phyloP scores from a whole-genome alignment of 2,113 vertebrate species.

The Poicephalus gulielmi region DNA sequence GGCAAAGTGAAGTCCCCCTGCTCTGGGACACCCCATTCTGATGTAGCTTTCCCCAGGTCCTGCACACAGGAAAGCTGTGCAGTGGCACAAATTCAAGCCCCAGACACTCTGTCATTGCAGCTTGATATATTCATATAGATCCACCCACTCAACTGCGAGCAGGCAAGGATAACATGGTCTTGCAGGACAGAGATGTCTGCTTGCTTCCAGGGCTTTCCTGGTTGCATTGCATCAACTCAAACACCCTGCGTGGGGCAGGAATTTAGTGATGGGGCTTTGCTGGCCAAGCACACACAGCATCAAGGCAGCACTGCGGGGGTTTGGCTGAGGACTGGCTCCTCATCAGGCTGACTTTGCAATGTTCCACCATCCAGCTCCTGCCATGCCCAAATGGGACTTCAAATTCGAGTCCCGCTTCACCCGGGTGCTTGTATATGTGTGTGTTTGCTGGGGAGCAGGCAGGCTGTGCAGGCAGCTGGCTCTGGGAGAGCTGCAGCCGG shows the following conservation, averaged over 20 bases:
- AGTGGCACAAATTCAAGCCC: not conserved
- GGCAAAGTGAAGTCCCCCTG: not conserved
- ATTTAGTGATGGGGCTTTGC: not conserved
- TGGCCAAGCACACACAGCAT: not conserved
- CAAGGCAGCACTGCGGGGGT: not conserved
- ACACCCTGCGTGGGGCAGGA: not conserved
- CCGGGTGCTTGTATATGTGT: not conserved
- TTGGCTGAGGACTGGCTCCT: not conserved
- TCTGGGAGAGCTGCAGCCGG: not conserved
- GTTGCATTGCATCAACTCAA: not conserved
- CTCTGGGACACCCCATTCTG: not conserved
- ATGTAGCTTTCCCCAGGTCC: not conserved
- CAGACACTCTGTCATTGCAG: not conserved
- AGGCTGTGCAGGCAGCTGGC: not conserved
- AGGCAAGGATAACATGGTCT: not conserved
- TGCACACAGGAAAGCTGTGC: not conserved
- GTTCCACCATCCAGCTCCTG: not conserved
- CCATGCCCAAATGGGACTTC: not conserved
- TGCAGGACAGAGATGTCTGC: not conserved
- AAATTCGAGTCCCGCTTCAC: not conserved
- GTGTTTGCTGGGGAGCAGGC: not conserved
- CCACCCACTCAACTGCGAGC: not conserved
- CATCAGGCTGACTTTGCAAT: not conserved
- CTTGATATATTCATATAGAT: not conserved
- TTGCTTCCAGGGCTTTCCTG: constrained; percentile 3